Evolutionary conservation across 2,888 invertebrate genomes (phyloP), one percentile per base, ranked within the genome.

Genomic region (Merodon equestris): DNA sequence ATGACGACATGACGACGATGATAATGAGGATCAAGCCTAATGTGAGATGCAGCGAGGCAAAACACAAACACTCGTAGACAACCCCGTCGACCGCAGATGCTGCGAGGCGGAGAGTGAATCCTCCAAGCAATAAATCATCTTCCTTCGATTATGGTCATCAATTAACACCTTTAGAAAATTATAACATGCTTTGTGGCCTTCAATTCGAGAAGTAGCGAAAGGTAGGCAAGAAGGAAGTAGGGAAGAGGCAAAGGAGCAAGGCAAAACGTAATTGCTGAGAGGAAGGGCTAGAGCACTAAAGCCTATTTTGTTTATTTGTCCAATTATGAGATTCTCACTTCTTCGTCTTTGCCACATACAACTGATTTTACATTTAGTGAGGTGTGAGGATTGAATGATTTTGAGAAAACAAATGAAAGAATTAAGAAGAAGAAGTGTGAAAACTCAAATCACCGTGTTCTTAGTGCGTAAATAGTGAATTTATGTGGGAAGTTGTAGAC

Each of bases 151-250:
- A 68, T 57, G 56, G 74, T 68, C 67, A 74, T 74, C 68, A 79
- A 79, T 79, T 79, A 79, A 79, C 79, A 79, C 79, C 79, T 79
- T 74, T 73, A 74, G 58, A 79, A 79, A 79, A 79, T 79, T 79
- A 79, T 66, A 79, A 70, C 68, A 74, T 79, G 74, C 60, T 79
- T 79, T 79, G 79, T 79, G 73, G 61, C 58, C 63, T 70, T 63
- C 48, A 58, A 63, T 48, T 53, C 42, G 48, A 67, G 51, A 54
- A 45, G 47, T 9, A 48, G 51, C 14, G 34, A 53, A 70, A 63
- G 3, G 27, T 36, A 34, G 27, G 58, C 27, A 53, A 47, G 5
- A 44, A n/a, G 12, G 19, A 27, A 27, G 2, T 7, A 27, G 27
- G 7, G 27, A 7, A 27, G 27, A 7, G 2, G 27, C 3, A 4